Conservation (phyloP, 2,113 vertebrate species). For the Pomatorhinus ruficollis region DNA sequence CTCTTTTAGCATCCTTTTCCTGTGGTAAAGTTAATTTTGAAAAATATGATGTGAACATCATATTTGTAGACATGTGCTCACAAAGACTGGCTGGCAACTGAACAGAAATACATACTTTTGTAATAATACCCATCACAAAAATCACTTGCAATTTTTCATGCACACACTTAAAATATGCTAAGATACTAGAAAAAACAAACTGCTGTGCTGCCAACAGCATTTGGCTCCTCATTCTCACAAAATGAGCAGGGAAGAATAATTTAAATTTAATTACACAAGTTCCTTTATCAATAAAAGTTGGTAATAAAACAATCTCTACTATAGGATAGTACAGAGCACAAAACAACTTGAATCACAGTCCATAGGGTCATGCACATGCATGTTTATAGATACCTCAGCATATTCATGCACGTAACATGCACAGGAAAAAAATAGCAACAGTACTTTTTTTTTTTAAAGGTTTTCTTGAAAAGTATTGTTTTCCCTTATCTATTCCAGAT, state of each 20-base stretch:
- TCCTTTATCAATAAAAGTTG: neutral
- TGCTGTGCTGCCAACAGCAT: neutral
- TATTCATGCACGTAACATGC: constrained; percentile 62
- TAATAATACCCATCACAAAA: neutral
- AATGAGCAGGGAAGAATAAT: neutral
- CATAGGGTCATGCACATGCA: constrained; percentile 77
- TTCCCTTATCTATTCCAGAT: neutral
- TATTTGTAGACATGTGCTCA: constrained; percentile 61
- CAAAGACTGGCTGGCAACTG: neutral
- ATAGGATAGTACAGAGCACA: constrained; percentile 55
- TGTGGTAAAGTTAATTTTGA: constrained; percentile 28
- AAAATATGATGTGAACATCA: constrained; percentile 68
- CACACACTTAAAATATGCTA: neutral
- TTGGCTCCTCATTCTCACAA: neutral
- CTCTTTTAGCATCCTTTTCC: constrained; percentile 77
- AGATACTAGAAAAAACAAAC: neutral
- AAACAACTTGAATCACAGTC: constrained; percentile 51
- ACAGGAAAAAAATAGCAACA: constrained; percentile 61
- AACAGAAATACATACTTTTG: neutral
- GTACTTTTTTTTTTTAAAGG: neutral
- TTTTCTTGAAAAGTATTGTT: neutral
- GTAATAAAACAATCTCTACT: constrained; percentile 54
- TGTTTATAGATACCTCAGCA: constrained; percentile 30
- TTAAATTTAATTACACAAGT: neutral
- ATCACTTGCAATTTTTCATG: constrained; percentile 29